Percentiles rank a stretch among this genome's conserved stretches.
These are phyloP conservation scores for Noctua janthe DNA, from an alignment of 2,888 invertebrate genomes.

Conservation along the genomic window DNA sequence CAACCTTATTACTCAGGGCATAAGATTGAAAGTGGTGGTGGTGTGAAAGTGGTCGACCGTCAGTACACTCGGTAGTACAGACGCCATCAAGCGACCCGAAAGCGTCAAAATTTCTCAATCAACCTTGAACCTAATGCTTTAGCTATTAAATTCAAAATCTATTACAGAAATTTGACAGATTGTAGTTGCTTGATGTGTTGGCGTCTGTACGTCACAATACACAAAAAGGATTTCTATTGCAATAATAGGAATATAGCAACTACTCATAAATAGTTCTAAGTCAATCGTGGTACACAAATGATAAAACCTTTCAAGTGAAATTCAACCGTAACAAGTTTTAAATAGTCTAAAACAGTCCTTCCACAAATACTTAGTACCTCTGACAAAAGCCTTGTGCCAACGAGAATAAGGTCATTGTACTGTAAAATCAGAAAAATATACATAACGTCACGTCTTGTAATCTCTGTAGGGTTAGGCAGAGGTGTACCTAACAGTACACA, in stretches of 20 bases:
- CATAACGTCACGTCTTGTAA: not conserved
- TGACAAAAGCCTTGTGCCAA: too few relatives aligned
- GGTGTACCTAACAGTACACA: not conserved
- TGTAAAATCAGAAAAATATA: not conserved
- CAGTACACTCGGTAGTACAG: too few relatives aligned
- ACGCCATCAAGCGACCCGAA: too few relatives aligned
- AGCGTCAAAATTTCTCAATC: too few relatives aligned
- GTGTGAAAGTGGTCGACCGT: too few relatives aligned
- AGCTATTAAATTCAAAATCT: too few relatives aligned
- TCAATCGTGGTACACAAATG: not conserved
- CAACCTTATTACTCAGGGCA: too few relatives aligned
- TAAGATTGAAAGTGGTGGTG: too few relatives aligned
- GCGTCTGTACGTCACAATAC: not conserved
- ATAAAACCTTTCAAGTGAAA: not conserved
- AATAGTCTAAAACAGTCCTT: not conserved
- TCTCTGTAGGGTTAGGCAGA: not conserved
- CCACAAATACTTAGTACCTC: not conserved
- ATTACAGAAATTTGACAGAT: too few relatives aligned
- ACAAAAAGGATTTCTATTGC: constrained; percentile 11
- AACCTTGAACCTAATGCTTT: too few relatives aligned
- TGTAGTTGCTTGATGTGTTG: too few relatives aligned
- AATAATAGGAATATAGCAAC: constrained; percentile 28
- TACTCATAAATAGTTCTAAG: not conserved
- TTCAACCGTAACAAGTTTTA: not conserved
- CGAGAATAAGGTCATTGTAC: not conserved